Percentiles rank a stretch among this genome's conserved stretches.
Evolutionary conservation across 2,797 vertebrate genomes (phyloP).

Genomic region (Vultur gryphus): DNA sequence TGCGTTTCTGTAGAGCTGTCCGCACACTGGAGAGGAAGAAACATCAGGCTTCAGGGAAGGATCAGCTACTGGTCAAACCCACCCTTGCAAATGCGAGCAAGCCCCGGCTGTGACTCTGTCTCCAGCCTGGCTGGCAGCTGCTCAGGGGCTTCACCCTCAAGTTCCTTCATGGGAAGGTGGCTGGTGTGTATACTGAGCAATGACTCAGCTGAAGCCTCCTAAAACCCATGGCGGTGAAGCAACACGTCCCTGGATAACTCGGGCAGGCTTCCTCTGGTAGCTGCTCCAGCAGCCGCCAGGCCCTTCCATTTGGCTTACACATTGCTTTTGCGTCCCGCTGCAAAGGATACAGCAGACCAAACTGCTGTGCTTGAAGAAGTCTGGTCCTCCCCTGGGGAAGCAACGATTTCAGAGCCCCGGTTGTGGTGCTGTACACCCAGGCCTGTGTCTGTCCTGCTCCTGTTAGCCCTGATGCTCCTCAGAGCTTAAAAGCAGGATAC

Average conservation of each 20-base stretch:
- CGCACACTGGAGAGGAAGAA: background rate
- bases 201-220: background rate
- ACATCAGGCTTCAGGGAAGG: background rate
- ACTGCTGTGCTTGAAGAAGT: background rate
- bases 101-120: background rate
- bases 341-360: background rate
- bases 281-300: background rate
- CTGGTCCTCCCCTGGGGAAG: background rate
- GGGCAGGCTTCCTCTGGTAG: background rate
- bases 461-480: background rate
- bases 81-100: background rate
- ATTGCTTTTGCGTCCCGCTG: background rate
- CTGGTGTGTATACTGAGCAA: accelerated
- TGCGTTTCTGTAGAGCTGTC: background rate
- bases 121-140: background rate
- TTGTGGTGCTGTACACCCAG: accelerated
- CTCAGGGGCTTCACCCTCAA: background rate
- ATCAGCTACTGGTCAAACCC: background rate
- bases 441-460: background rate
- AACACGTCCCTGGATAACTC: background rate
- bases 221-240: background rate
- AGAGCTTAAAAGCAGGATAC: background rate
- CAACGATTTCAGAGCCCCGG: accelerated
- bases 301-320: background rate
- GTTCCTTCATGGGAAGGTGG: background rate